phyloP scores from a whole-genome alignment of 2,113 vertebrate species.

The Aegotheles bennettii region DNA sequence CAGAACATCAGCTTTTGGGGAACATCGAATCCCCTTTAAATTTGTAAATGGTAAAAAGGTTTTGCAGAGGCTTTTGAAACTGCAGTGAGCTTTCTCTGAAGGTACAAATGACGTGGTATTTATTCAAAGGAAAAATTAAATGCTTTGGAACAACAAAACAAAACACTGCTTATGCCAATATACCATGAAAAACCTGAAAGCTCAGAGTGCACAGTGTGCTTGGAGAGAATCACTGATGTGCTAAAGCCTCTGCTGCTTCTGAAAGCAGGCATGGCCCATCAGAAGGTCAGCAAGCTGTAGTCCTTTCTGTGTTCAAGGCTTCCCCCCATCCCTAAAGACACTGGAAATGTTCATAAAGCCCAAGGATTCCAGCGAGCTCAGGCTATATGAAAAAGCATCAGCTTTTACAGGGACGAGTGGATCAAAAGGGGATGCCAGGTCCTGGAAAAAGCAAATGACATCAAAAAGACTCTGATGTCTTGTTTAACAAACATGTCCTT shows the following conservation, averaged over 20 bases:
- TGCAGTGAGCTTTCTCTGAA: neutral
- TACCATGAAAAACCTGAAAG: neutral
- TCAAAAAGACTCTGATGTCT: neutral
- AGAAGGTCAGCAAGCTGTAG: neutral
- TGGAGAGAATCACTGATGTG: neutral
- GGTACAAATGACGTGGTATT: neutral
- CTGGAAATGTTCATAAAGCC: neutral
- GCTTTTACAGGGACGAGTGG: neutral
- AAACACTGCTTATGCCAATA: neutral
- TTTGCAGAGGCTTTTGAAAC: neutral
- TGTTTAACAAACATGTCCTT: neutral
- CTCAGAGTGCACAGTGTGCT: neutral
- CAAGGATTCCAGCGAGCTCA: neutral
- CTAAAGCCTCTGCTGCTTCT: neutral
- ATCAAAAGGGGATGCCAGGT: neutral
- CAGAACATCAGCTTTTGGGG: neutral
- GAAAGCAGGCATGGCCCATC: neutral
- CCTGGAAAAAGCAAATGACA: neutral
- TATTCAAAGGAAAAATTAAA: neutral
- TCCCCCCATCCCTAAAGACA: neutral
- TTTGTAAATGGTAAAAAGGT: neutral
- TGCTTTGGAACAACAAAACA: neutral
- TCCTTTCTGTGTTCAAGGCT: neutral
- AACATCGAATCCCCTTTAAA: neutral
- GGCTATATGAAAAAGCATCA: neutral